A percentile compares a stretch with the other conserved stretches of the same genome.
phyloP scores from a whole-genome alignment of 2,797 vertebrate genomes.

The Sebastes reedi region DNA sequence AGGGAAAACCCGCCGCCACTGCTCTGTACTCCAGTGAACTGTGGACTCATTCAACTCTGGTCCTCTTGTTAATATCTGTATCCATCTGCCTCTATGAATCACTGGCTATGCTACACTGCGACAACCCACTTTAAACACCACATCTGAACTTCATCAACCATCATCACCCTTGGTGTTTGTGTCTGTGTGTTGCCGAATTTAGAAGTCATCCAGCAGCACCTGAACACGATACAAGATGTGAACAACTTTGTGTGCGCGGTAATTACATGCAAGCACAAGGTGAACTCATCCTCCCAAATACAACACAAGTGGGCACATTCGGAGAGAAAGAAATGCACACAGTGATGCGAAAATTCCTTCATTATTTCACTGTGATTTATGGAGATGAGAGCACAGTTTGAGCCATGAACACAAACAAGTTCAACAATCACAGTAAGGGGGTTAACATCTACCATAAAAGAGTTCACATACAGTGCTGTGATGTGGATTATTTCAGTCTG shows the following conservation, averaged over 20 bases:
- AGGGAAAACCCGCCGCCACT: constrained; percentile 22
- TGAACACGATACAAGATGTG: not conserved
- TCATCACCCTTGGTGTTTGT: not conserved
- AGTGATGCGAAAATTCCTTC: not conserved
- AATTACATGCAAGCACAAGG: not conserved
- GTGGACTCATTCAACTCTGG: constrained; percentile 15
- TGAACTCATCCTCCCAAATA: not conserved
- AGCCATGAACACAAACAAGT: not conserved
- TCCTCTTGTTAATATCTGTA: constrained; percentile 6
- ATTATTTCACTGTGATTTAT: not conserved
- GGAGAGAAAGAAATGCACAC: not conserved
- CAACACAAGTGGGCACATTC: not conserved
- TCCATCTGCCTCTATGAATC: not conserved
- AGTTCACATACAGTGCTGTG: not conserved
- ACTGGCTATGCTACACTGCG: not conserved
- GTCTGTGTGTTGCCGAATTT: not conserved
- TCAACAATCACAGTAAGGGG: not conserved
- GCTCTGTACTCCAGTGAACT: constrained; percentile 23
- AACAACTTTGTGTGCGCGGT: not conserved
- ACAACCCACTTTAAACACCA: constrained; percentile 4
- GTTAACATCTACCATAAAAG: not conserved
- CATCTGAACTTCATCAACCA: not conserved
- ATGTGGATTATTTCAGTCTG: not conserved
- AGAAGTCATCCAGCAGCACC: constrained; percentile 5
- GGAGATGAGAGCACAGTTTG: not conserved